phyloP scores from a whole-genome alignment of 2,113 vertebrate genomes.

The Phaethornis superciliosus region DNA sequence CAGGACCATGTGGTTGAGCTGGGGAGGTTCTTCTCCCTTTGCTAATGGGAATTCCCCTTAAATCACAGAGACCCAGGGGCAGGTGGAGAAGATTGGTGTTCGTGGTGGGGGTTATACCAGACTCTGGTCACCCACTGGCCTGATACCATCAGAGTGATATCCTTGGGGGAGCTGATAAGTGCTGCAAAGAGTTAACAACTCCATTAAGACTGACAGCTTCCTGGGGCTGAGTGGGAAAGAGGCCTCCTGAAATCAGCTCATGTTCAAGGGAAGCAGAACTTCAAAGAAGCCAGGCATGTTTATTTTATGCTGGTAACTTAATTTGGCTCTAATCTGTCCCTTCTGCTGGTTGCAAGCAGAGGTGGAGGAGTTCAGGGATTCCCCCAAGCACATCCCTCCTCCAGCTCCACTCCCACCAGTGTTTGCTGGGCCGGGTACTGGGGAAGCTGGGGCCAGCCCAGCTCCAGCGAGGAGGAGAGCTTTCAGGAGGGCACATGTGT shows the following conservation, averaged over 20 bases:
- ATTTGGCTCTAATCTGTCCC: conserved; percentile 16
- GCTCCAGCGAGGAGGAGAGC: fast-evolving
- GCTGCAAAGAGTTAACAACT: conserved; percentile 31
- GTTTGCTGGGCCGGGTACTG: not conserved
- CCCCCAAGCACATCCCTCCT: not conserved
- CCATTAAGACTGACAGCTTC: not conserved
- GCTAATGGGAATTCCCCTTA: not conserved
- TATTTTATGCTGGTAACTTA: conserved; percentile 13
- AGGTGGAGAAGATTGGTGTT: not conserved
- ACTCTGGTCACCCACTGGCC: not conserved
- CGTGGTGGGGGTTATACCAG: fast-evolving
- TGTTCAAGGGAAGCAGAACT: conserved; percentile 29
- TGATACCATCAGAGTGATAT: not conserved
- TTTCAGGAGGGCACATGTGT: not conserved
- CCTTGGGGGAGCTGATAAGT: not conserved
- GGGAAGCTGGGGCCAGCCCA: not conserved
- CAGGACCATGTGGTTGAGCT: fast-evolving
- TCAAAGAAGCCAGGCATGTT: conserved; percentile 44
- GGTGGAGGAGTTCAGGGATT: not conserved
- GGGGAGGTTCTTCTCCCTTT: not conserved
- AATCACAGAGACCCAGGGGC: not conserved
- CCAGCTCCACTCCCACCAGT: not conserved
- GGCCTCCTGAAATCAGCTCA: not conserved
- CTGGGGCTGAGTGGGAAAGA: not conserved
- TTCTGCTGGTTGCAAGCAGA: conserved; percentile 12